Evolutionary conservation across 1,140 invertebrate genomes (phyloP), one percentile per base, ranked within the genome.

Genomic region (Eufriesea mexicana): DNA sequence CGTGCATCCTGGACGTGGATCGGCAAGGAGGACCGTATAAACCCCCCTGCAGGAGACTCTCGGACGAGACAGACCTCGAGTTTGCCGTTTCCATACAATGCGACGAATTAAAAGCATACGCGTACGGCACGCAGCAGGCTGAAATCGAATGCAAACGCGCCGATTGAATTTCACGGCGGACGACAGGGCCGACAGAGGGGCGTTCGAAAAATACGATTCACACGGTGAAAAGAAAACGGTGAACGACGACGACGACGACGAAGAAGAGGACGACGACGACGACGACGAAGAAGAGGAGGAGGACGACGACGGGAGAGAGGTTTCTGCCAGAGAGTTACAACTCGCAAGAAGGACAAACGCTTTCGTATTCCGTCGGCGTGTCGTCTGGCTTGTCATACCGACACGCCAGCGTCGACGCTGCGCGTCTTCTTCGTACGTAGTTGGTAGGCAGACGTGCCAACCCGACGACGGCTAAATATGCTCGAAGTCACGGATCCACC

Each of bases 391-490:
- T 89, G 87, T 91, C 88, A 91, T 90, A 90, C 91, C 90, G 86
- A 90, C 90, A 90, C 87, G 87, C 90, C 86, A 85, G 84, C 89
- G 80, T 84, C 88, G 77, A 85, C 79, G 70, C 20, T 35, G n/a
- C 47, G 74, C 55, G 66, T 83, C 49, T 80, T 64, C 28, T 75
- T 57, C 20, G 71, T 81, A 79, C 74, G 81, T 89, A 89, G 72
- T 89, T 92, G 90, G 89, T 89, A 91, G 79, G 83, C 90, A 90
- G 90, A 89, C 87, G 85, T 91, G 90, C 84, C 88, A 76, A 84
- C 78, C 76, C 25, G 28, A 35, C 85, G 74, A 87, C 88, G 84
- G 79, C 79, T 91, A 89, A 89, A 89, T 86, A 86, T 92, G 85
- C 85, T 90, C 87, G 83, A 82, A 86, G 75, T 70, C 74, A 74